Base-by-base conservation (phyloP, 1,140 invertebrate genomes). In the Dendroctonus ponderosae region DNA sequence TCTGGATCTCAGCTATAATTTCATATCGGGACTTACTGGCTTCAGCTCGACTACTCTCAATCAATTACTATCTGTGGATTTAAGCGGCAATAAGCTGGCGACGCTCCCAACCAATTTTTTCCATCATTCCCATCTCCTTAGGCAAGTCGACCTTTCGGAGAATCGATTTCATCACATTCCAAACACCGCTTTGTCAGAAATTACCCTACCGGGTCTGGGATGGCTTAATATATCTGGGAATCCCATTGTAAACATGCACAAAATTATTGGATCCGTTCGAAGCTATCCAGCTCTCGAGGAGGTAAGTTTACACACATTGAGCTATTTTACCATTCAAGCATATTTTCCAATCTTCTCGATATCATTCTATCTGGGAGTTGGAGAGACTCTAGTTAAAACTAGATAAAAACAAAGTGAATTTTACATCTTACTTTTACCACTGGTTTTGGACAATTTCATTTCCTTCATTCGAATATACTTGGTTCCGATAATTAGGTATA, bases 81-180 rank as follows among this genome's bases (percentile, higher is more conserved):
- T 94, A 39, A 91, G 89, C 70, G 83, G 86, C 41, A 94, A 94
- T 75, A 79, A 85, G 41, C 74, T 94, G 59, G 83, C 86, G n/a
- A 85, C 87, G n/a, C 78, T 96, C 46, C 89, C 91, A 5, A 86
- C 87, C 2, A 92, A 93, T 73, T 92, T 95, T 75, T 89, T 96
- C 70, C 82, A 86, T 60, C 83, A 89, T 75, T 87, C 87, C 50
- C 78, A 85, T 66, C 82, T 86, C 70, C 73, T 96, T 41, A 85
- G 88, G 66, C 83, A 87, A 46, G 84, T 96, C 2, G 90, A 94
- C 76, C 77, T 96, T 37, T 90, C 92, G 0, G 84, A 84, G 54
- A 96, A 96, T 81, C 84, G 85, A 50, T 92, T 96, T 66, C 84
- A 85, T 61, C 86, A 92, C 73, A 89, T 95, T 61, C 93, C 93